Evolutionary conservation across 1,140 invertebrate species (phyloP), one percentile per base, ranked within the genome.

Genomic region (Lordiphosa collinella): DNA sequence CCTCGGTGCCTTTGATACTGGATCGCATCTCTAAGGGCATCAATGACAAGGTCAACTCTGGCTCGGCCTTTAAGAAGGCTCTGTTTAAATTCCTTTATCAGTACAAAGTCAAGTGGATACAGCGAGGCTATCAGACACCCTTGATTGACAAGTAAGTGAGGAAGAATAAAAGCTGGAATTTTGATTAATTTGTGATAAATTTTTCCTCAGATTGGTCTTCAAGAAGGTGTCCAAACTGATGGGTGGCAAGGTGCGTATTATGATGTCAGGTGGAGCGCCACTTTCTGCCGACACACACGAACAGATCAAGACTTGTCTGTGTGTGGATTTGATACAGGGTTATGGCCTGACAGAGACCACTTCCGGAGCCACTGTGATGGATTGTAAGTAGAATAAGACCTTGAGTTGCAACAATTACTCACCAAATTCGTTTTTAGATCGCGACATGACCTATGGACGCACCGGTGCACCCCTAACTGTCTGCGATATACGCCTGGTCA

Each of bases 311-410:
- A 93, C 96, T 53, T 98, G 97, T 87, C 92, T 99, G 14, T 98
- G 96, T 88, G 94, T 95, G 37, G 94, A 94, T 38, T 93, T 99
- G 14, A 93, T 96, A 43, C 97, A 98, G 88, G 98, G 98, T 40
- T 99, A 99, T 90, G 98, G 98, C 5, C 92, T 99, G 31, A 99
- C 98, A 1, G 98, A 99, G 92, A 99, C 97, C 7, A 95, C 95
- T 69, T 98, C 97, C 2, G 96, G 95, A 82, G 96, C 96, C 18
- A 95, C 96, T 11, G 94, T 98, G 49, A 95, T 96, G 92, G 94
- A 97, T 88, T 90, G 94, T 94, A 90, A 90, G 91, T 91, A 10
- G 12, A 5, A 2, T 2, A 1, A 0, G n/a, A n/a, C n/a, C n/a
- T n/a, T n/a, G 1, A 4, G 0, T 31, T 57, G 5, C 6, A 2